Base-by-base conservation (phyloP, 1,140 invertebrate genomes). In the honey bee (Apis mellifera) region DNA sequence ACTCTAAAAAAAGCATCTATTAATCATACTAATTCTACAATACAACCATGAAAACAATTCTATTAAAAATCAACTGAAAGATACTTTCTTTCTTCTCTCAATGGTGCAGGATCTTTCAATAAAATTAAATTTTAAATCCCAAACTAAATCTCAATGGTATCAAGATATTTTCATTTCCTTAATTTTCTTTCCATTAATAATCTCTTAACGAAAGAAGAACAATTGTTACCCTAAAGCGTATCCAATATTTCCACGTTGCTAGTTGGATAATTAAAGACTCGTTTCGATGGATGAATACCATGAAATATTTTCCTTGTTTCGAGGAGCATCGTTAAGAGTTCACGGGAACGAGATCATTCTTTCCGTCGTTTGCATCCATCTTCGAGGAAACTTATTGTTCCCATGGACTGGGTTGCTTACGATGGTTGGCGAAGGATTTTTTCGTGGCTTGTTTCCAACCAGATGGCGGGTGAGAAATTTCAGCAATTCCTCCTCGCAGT, bases 191-290 rank as follows among this genome's bases (percentile, higher is more conserved):
- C 32, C 32, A 42, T 42, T 42, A 7, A 42, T 42, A 42, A 42
- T 7, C 5, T 42, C 32, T 42, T 42, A 7, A 42, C 0, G 3
- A 42, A 42, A 42, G n/a, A 7, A 42, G 32, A 42, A 42, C 32
- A 42, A 42, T 7, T 42, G 32, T 68, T 60, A 42, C 19, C 66
- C 52, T 76, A 77, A 82, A 86, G n/a, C 57, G 73, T 55, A 42
- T 0, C 32, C 5, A 26, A 80, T 83, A 82, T 66, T 84, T 84
- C 65, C 57, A 68, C 73, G 80, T 42, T 82, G 77, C 78, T 89
- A 87, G 83, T 65, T 69, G 26, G 59, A 83, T 82, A 89, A 90
- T 89, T 89, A 89, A 42, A 42, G 32, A 42, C 32, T 42, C 32
- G 32, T 42, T 42, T 42, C 32, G 32, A 42, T 42, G 32, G 32